These are phyloP conservation scores for Leptinotarsa rubiginosa DNA, from an alignment of 2,888 invertebrate species.

Conservation along the genomic window DNA sequence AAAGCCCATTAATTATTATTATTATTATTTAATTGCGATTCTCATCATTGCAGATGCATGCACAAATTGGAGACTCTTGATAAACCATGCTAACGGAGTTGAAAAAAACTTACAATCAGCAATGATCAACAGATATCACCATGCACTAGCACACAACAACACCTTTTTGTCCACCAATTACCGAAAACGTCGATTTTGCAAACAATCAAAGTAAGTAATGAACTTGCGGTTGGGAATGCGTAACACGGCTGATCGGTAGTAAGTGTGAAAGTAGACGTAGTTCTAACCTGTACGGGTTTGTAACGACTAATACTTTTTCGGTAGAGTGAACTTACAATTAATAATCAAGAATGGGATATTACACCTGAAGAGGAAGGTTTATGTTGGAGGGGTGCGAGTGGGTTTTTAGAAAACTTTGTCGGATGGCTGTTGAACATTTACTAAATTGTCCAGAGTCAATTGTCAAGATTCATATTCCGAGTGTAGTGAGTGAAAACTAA, in stretches of 20 bases:
- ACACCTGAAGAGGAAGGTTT: background rate
- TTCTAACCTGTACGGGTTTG: background rate
- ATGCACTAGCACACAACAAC: background rate
- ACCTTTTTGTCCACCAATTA: constrained; percentile 1
- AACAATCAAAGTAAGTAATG: constrained; percentile 6
- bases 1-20: too few relatives aligned
- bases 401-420: background rate
- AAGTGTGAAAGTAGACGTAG: constrained; percentile 12
- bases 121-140: background rate
- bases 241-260: background rate
- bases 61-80: background rate
- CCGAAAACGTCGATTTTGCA: constrained; percentile 5
- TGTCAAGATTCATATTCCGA: too few relatives aligned
- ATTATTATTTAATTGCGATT: too few relatives aligned
- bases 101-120: constrained; percentile 17
- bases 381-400: background rate
- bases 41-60: background rate
- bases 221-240: constrained; percentile 11
- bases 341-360: background rate
- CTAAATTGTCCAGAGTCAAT: too few relatives aligned
- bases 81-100: too few relatives aligned
- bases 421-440: background rate
- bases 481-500: too few relatives aligned
- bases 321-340: background rate
- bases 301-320: constrained; percentile 1